phyloP scores from a whole-genome alignment of 2,888 invertebrate genomes.

The Podabrus alpinus region DNA sequence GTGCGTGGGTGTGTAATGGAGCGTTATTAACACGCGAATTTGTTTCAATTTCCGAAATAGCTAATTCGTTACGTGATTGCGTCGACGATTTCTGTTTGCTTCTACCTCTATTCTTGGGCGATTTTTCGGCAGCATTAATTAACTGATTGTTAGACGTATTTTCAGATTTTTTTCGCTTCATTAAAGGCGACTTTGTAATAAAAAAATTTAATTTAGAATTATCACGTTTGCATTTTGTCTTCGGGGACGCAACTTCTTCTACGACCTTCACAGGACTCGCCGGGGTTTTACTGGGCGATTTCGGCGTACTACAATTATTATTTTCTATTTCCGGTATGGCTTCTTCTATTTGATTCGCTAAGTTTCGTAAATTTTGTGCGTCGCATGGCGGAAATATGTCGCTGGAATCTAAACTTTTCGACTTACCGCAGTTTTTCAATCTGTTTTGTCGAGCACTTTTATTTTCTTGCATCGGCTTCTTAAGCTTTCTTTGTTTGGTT shows the following conservation, averaged over 20 bases:
- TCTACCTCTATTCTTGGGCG: conserved; percentile 39
- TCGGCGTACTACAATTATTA: conserved; percentile 37
- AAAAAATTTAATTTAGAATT: conserved; percentile 52
- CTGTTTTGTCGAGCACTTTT: conserved; percentile 55
- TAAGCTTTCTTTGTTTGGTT: conserved; percentile 59
- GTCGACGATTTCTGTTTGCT: conserved; percentile 44
- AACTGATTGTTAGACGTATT: conserved; percentile 27
- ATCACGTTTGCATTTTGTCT: conserved; percentile 43
- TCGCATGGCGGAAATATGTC: conserved; percentile 68
- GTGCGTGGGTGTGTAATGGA: conserved; percentile 58
- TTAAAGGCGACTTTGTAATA: conserved; percentile 50
- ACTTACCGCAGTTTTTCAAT: conserved; percentile 75
- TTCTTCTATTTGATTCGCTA: conserved; percentile 44
- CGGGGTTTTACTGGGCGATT: conserved; percentile 27
- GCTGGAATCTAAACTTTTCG: conserved; percentile 83
- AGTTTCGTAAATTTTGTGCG: conserved; percentile 33
- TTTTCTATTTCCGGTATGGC: conserved; percentile 47
- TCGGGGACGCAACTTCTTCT: conserved; percentile 30
- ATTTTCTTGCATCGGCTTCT: conserved; percentile 40
- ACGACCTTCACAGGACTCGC: conserved; percentile 27
- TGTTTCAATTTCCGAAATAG: conserved; percentile 17
- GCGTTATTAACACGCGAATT: conserved; percentile 39
- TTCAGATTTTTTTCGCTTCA: conserved; percentile 51
- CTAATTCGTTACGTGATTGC: conserved; percentile 38
- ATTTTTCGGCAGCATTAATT: conserved; percentile 31